Evolutionary conservation across 2,797 vertebrate species (phyloP).

Genomic region (Chelon auratus): DNA sequence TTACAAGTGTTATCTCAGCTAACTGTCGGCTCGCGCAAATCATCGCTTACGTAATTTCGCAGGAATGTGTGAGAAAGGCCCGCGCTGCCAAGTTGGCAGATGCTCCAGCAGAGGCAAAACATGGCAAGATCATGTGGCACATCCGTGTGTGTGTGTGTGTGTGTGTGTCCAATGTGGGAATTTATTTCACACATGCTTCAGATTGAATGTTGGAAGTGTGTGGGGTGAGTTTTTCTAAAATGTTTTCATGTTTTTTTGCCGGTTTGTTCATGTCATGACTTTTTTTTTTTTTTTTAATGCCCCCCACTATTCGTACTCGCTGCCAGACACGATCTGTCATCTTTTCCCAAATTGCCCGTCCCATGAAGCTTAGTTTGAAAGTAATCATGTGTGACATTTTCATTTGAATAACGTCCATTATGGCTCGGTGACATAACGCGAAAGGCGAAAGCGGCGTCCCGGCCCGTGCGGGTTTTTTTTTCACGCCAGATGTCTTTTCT

Average conservation of each 20-base stretch:
- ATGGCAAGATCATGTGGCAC: conserved; percentile 23
- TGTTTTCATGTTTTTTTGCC: background rate
- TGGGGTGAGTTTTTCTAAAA: background rate
- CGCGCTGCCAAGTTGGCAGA: conserved; percentile 49
- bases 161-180: conserved; percentile 3
- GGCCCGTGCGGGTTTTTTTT: conserved; percentile 6
- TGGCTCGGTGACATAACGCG: background rate
- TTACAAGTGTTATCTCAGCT: conserved; percentile 11
- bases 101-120: conserved; percentile 22
- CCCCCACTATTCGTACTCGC: background rate
- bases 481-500: conserved; percentile 3
- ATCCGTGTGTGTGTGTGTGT: conserved; percentile 7
- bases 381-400: conserved; percentile 36
- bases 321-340: background rate
- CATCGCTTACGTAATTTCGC: conserved; percentile 21
- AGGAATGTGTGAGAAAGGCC: conserved; percentile 37
- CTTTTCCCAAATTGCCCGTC: conserved; percentile 2
- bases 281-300: background rate
- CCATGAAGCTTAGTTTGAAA: conserved; percentile 8
- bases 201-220: background rate
- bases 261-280: too few relatives aligned
- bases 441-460: conserved; percentile 4
- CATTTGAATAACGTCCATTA: conserved; percentile 24
- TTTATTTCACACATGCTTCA: background rate
- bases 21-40: conserved; percentile 24